phyloP scores from a whole-genome alignment of 2,797 vertebrate genomes.

The Rhadinocentrus ornatus region DNA sequence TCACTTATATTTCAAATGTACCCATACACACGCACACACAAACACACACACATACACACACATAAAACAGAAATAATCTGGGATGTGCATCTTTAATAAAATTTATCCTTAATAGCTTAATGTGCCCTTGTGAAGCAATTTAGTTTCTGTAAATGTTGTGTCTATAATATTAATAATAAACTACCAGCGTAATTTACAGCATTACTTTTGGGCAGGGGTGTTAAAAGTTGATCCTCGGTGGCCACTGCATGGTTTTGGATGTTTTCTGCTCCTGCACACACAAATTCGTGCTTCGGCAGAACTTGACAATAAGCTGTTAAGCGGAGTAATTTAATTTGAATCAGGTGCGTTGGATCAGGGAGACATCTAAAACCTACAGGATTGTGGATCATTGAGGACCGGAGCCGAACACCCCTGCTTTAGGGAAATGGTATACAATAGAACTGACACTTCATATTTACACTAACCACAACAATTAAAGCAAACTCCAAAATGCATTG shows the following conservation, averaged over 20 bases:
- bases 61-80: conserved; percentile 6
- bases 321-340: too few species aligned
- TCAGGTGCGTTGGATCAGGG: too few species aligned
- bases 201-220: conserved; percentile 28
- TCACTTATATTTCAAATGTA: too few species aligned
- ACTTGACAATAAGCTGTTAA: too few species aligned
- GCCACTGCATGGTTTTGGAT: too few species aligned
- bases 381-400: too few species aligned
- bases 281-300: too few species aligned
- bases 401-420: too few species aligned
- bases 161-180: conserved; percentile 54
- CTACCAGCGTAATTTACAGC: conserved; percentile 48
- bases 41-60: background rate
- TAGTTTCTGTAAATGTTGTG: conserved; percentile 39
- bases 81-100: conserved; percentile 5
- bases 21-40: too few species aligned
- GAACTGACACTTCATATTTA: conserved; percentile 72
- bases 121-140: conserved; percentile 31
- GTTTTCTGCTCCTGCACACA: too few species aligned
- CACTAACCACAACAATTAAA: conserved; percentile 93
- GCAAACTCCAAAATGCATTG: conserved; percentile 90
- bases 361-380: too few species aligned
- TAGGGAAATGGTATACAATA: conserved; percentile 62
- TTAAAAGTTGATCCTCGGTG: too few species aligned
- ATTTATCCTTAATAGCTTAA: conserved; percentile 12